Conservation (phyloP, 2,797 vertebrate species). For the Hydrolagus colliei region DNA sequence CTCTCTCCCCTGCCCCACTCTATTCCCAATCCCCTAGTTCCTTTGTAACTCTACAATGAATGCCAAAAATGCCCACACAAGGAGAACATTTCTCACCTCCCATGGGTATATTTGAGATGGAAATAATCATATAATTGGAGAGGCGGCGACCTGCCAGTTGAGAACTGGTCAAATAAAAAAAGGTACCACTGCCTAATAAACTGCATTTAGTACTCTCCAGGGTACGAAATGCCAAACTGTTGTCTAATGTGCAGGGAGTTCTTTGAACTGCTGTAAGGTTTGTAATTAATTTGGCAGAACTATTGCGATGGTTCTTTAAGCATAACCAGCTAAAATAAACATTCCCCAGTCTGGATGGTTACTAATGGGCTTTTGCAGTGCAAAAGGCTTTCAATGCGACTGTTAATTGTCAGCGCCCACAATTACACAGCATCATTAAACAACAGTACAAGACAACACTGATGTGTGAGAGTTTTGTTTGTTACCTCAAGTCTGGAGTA, state of each 20-base stretch:
- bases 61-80: conserved; percentile 50
- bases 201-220: conserved; percentile 37
- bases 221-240: conserved; percentile 38
- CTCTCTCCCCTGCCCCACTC: conserved; percentile 1
- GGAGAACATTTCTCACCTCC: conserved; percentile 44
- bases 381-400: conserved; percentile 37
- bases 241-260: conserved; percentile 28
- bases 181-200: conserved; percentile 46
- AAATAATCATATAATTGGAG: conserved; percentile 43
- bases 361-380: conserved; percentile 13
- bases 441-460: background rate
- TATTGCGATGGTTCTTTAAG: conserved; percentile 30
- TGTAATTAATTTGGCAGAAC: conserved; percentile 33
- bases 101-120: conserved; percentile 41
- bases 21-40: no score
- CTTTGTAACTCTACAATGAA: conserved; percentile 37
- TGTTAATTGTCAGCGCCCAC: conserved; percentile 28
- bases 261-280: conserved; percentile 19
- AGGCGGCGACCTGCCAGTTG: conserved; percentile 40
- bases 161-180: conserved; percentile 47
- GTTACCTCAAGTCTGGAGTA: background rate
- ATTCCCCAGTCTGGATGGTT: conserved; percentile 12
- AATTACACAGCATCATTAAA: background rate
- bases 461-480: background rate
- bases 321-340: conserved; percentile 19